Conservation (phyloP, 2,888 invertebrate genomes). For the Globia sparganii region DNA sequence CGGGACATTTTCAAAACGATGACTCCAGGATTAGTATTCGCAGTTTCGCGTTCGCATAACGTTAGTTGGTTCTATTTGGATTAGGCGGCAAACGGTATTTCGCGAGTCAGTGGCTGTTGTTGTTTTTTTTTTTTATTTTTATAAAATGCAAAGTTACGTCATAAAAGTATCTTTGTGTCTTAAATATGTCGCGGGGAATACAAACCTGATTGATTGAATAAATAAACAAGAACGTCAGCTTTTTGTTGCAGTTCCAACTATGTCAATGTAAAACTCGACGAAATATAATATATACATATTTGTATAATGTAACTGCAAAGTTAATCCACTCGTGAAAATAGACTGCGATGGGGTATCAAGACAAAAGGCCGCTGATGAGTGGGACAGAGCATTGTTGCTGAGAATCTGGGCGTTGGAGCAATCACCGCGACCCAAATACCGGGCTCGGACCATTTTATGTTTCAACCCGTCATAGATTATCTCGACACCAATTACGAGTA, state of each 20-base stretch:
- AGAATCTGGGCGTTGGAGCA: conserved; percentile 80
- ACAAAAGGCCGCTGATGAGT: conserved; percentile 79
- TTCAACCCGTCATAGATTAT: conserved; percentile 69
- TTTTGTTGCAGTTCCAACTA: conserved; percentile 31
- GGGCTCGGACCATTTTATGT: conserved; percentile 70
- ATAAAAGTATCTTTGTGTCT: conserved; percentile 3
- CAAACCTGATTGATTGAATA: conserved; percentile 13
- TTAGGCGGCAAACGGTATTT: conserved; percentile 52
- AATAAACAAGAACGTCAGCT: conserved; percentile 3
- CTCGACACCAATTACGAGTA: conserved; percentile 62
- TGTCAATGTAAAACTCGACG: conserved; percentile 19
- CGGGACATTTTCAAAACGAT: conserved; percentile 78
- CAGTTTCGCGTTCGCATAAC: conserved; percentile 56
- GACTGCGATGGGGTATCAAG: conserved; percentile 68
- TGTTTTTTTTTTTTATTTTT: conserved; percentile 12
- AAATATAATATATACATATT: too few species aligned
- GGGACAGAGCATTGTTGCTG: conserved; percentile 77
- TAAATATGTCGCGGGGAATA: conserved; percentile 2
- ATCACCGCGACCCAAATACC: conserved; percentile 85
- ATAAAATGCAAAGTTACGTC: conserved; percentile 27
- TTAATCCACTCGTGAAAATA: conserved; percentile 62
- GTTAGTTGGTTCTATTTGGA: conserved; percentile 58
- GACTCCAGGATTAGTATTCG: conserved; percentile 64
- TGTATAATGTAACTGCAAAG: conserved; percentile 51
- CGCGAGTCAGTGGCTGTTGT: conserved; percentile 30